Percentiles rank a stretch among this genome's conserved stretches.
Conservation (phyloP, 2,113 vertebrate species). For the Corythornis madagascariensis region DNA sequence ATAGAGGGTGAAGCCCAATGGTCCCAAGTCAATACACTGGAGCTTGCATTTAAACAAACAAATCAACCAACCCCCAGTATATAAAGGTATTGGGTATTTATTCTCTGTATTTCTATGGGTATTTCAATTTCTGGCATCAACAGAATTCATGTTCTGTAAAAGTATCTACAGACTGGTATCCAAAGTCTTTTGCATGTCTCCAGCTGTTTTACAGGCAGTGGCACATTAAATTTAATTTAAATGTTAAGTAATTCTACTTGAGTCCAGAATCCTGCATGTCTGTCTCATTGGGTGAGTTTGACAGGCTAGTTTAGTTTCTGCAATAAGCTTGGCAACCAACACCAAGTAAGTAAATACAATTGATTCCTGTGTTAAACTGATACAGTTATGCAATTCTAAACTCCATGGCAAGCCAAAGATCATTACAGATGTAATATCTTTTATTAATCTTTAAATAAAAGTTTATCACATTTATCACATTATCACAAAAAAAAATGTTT, state of each 20-base stretch:
- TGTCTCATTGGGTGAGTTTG: neutral
- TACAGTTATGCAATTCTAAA: neutral
- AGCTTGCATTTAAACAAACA: neutral
- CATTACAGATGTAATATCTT: neutral
- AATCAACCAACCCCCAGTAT: neutral
- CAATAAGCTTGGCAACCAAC: neutral
- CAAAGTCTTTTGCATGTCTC: neutral
- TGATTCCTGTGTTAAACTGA: neutral
- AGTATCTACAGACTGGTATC: neutral
- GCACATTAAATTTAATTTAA: neutral
- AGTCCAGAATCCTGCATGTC: neutral
- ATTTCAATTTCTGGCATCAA: neutral
- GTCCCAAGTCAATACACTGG: neutral
- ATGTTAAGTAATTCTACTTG: neutral
- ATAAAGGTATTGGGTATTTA: rapidly evolving
- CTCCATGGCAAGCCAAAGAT: neutral
- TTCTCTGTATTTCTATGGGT: neutral
- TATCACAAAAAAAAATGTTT: neutral
- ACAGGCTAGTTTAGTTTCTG: neutral
- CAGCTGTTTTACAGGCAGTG: neutral
- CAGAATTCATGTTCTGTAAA: neutral
- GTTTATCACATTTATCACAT: neutral
- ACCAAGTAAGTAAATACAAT: neutral
- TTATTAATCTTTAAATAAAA: neutral
- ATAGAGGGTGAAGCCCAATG: rapidly evolving